phyloP scores from a whole-genome alignment of 1,140 invertebrate genomes.

The Berghia stephanieae region DNA sequence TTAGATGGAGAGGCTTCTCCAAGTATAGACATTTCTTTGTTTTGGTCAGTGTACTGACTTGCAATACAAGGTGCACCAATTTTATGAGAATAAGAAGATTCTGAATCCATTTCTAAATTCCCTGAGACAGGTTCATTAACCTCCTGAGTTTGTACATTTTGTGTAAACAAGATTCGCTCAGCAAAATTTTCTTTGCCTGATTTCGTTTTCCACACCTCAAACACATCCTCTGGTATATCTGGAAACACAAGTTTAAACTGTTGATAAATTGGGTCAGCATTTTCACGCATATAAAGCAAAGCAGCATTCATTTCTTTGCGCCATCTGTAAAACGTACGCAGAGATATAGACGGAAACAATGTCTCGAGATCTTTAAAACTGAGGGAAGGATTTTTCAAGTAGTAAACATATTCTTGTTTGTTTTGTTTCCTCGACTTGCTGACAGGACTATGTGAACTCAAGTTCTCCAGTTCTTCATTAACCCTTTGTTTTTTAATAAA shows the following conservation, averaged over 20 bases:
- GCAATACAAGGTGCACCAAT: no score
- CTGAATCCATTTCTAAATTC: no score
- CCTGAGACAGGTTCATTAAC: no score
- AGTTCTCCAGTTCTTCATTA: not conserved
- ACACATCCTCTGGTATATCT: slow-evolving; percentile 35
- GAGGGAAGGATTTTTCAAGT: slow-evolving; percentile 26
- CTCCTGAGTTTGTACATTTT: no score
- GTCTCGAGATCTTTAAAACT: slow-evolving; percentile 23
- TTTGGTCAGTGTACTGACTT: no score
- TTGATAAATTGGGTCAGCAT: slow-evolving; percentile 18
- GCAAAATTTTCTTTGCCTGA: not conserved
- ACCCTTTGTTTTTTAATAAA: no score
- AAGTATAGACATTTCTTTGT: no score
- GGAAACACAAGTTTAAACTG: slow-evolving; percentile 31
- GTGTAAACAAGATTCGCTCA: no score
- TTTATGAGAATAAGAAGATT: no score
- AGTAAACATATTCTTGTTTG: slow-evolving; percentile 33
- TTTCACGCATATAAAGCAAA: slow-evolving; percentile 26
- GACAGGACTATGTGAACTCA: not conserved
- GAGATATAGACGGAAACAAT: slow-evolving; percentile 34
- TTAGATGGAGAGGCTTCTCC: no score
- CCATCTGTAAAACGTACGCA: slow-evolving; percentile 44
- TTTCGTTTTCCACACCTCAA: slow-evolving; percentile 35
- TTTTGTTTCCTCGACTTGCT: slow-evolving; percentile 31
- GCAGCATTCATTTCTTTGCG: slow-evolving; percentile 36